Evolutionary conservation across 2,888 invertebrate genomes (phyloP), one percentile per base, ranked within the genome.

Genomic region (Nasonovia ribisnigri): DNA sequence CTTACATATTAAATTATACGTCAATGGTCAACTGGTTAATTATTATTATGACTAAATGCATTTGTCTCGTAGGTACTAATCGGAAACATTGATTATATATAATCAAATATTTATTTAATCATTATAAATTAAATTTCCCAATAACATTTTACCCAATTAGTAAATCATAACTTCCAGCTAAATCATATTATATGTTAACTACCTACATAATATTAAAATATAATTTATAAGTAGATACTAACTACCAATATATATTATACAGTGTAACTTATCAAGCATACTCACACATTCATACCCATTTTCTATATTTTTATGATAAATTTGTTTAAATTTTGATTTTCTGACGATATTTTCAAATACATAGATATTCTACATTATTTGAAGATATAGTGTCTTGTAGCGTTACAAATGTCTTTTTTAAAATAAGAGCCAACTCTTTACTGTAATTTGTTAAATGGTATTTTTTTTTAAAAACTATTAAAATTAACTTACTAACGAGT

Each of bases 61-160:
- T 67, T 67, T 67, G 67, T 67, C 67, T 67, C 67, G 36, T n/a
- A 51, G 51, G 51, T 13, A 67, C 20, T 67, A 36, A 67, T 67
- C n/a, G 16, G 16, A 36, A 67, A 67, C 36, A 36, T 67, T 67
- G 36, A 29, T 87, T n/a, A 51, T 48, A 51, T 87, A 20, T 88
- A 57, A 88, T 88, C 54, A 88, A 57, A 88, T 88, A 57, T 88
- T 57, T 88, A 57, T 88, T 88, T 54, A 88, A 57, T 88, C 88
- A 54, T 42, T 88, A 87, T 84, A 87, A 87, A 87, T 88, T 88
- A 42, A 43, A 54, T 54, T 88, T 88, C 42, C 29, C 42, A 88
- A 88, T 29, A 88, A 88, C 57, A 29, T 26, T 88, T 42, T 11
- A 16, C 26, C 42, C 26, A 26, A 54, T 54, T 42, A 42, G 42